A percentile compares a stretch with the other conserved stretches of the same genome.
These are phyloP conservation scores for Scotopteryx bipunctaria DNA, from an alignment of 2,888 invertebrate genomes.

Conservation along the genomic window DNA sequence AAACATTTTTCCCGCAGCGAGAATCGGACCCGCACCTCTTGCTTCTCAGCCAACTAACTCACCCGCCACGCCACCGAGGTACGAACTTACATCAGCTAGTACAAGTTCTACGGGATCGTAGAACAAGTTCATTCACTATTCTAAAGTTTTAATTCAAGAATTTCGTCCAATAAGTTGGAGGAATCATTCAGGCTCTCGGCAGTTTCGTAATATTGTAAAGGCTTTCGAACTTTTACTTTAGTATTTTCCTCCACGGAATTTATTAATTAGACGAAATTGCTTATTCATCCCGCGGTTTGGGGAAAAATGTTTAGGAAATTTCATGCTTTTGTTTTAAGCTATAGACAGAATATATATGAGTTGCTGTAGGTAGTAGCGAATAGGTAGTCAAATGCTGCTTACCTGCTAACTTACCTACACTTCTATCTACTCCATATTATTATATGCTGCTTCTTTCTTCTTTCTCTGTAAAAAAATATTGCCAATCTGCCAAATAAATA, in stretches of 20 bases:
- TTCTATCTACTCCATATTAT: too few species aligned
- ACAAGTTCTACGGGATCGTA: conserved; percentile 1
- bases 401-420: too few species aligned
- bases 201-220: conserved; percentile 28
- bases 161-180: conserved; percentile 18
- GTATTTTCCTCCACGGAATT: conserved; percentile 31
- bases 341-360: too few species aligned
- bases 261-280: conserved; percentile 38
- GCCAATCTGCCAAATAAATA: too few species aligned
- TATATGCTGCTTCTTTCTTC: too few species aligned
- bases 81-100: not conserved
- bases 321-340: conserved; percentile 10
- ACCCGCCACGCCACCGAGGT: too few species aligned
- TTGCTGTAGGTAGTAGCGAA: too few species aligned
- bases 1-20: too few species aligned
- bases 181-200: conserved; percentile 19
- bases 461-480: too few species aligned
- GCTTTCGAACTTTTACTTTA: conserved; percentile 30
- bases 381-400: too few species aligned
- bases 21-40: too few species aligned
- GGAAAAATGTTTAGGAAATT: conserved; percentile 16
- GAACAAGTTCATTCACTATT: conserved; percentile 15
- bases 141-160: conserved; percentile 16
- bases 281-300: conserved; percentile 27
- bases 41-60: too few species aligned